A percentile compares a stretch with the other conserved stretches of the same genome.
These are phyloP conservation scores for Rutpela maculata DNA, from an alignment of 2,888 invertebrate species.

Conservation along the genomic window DNA sequence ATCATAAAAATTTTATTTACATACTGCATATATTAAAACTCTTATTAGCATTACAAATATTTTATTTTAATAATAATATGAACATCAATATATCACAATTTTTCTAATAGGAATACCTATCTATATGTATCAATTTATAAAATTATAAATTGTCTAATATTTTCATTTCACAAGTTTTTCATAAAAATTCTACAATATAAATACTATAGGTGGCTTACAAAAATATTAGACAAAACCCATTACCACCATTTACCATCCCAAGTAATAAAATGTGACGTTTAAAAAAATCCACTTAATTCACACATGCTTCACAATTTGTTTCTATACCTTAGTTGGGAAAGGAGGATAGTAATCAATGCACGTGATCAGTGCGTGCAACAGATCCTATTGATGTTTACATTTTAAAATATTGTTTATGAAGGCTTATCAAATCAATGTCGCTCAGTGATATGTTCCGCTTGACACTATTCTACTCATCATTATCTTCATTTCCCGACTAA, in stretches of 20 bases:
- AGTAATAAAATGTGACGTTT: slow-evolving; percentile 8
- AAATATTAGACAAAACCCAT: slow-evolving; percentile 31
- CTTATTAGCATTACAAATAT: slow-evolving; percentile 1
- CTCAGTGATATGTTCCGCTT: too few relatives aligned
- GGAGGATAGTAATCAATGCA: too few relatives aligned
- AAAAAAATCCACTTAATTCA: background rate
- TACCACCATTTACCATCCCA: slow-evolving; percentile 28
- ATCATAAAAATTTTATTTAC: too few relatives aligned
- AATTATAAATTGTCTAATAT: slow-evolving; percentile 21
- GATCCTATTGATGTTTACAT: too few relatives aligned
- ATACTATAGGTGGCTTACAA: slow-evolving; percentile 3
- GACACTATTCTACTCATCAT: too few relatives aligned
- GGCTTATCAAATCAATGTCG: too few relatives aligned
- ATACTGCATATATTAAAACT: background rate
- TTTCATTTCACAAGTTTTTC: background rate
- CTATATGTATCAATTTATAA: background rate
- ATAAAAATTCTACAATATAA: background rate
- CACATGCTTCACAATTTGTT: background rate
- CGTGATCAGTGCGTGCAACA: too few relatives aligned
- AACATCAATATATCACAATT: slow-evolving; percentile 21
- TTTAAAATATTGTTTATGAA: too few relatives aligned
- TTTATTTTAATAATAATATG: slow-evolving; percentile 13
- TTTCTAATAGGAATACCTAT: background rate
- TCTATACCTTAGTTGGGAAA: too few relatives aligned
- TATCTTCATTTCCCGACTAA: too few relatives aligned